Percentiles rank a stretch among this genome's conserved stretches.
Conservation (phyloP, 2,888 invertebrate genomes). For the Galeruca laticollis region DNA sequence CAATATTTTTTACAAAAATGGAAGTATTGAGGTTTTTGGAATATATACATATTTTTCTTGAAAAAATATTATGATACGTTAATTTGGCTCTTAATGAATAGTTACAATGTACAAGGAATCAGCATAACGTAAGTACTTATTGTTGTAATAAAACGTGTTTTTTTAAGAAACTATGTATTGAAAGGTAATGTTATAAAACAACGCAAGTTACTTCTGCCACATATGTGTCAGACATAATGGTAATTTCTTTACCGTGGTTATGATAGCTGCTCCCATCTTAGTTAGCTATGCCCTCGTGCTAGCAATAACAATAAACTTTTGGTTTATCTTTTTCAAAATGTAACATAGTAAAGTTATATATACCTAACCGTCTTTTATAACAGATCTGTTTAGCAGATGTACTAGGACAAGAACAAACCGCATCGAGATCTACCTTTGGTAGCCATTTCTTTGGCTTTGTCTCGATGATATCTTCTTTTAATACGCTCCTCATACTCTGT, state of each 20-base stretch:
- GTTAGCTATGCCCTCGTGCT: too few relatives aligned
- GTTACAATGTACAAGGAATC: slow-evolving; percentile 1
- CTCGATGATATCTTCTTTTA: not conserved
- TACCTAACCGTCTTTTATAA: not conserved
- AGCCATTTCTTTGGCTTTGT: not conserved
- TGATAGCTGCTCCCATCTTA: too few relatives aligned
- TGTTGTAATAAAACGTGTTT: too few relatives aligned
- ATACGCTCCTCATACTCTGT: not conserved
- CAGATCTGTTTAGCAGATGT: not conserved
- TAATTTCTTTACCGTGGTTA: too few relatives aligned
- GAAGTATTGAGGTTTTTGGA: not conserved
- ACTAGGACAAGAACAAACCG: not conserved
- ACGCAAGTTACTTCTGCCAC: too few relatives aligned
- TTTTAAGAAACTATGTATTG: too few relatives aligned
- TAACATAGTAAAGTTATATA: not conserved
- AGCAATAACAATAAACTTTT: not conserved
- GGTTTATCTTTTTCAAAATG: not conserved
- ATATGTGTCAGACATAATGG: not conserved
- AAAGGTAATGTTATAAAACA: too few relatives aligned
- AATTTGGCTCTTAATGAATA: not conserved
- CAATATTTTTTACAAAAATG: too few relatives aligned
- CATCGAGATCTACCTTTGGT: not conserved
- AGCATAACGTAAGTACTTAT: not conserved
- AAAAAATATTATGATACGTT: not conserved
- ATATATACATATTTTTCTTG: slow-evolving; percentile 4